Conservation (phyloP, 2,797 vertebrate genomes). For the Antennarius maculatus region DNA sequence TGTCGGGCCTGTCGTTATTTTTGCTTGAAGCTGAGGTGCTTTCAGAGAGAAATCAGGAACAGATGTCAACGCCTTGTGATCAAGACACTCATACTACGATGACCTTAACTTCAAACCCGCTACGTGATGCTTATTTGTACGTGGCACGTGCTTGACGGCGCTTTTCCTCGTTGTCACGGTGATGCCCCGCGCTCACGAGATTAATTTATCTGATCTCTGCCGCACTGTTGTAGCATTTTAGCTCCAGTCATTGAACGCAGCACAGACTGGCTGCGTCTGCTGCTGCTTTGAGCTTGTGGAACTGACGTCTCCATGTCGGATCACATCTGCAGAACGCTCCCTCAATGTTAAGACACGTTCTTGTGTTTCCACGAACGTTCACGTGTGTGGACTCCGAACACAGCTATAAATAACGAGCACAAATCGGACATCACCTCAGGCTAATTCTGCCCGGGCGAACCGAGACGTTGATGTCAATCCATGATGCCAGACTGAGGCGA, state of each 20-base stretch:
- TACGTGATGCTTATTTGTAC: neutral
- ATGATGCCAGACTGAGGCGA: constrained; percentile 33
- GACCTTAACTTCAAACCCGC: neutral
- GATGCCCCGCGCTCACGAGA: constrained; percentile 15
- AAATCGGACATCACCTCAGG: constrained; percentile 18
- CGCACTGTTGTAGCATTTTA: constrained; percentile 41
- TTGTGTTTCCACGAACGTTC: neutral
- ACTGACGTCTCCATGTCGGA: constrained; percentile 58
- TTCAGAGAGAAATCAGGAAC: neutral
- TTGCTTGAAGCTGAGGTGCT: constrained; percentile 6
- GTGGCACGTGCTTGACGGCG: neutral
- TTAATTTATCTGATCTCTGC: constrained; percentile 58
- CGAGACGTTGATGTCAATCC: constrained; percentile 38
- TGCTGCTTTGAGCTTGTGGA: constrained; percentile 48
- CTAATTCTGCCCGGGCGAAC: constrained; percentile 24
- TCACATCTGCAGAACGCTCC: constrained; percentile 58
- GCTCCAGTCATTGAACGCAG: constrained; percentile 31
- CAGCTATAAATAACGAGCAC: neutral
- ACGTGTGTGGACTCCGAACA: neutral
- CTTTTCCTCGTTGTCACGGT: constrained; percentile 12
- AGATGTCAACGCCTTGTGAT: no score
- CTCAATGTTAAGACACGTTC: neutral
- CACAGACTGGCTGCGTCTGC: constrained; percentile 50
- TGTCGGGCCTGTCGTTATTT: constrained; percentile 12
- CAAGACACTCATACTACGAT: neutral